These are phyloP conservation scores for Xiphorhynchus elegans DNA, from an alignment of 2,113 vertebrate genomes.

Conservation along the genomic window DNA sequence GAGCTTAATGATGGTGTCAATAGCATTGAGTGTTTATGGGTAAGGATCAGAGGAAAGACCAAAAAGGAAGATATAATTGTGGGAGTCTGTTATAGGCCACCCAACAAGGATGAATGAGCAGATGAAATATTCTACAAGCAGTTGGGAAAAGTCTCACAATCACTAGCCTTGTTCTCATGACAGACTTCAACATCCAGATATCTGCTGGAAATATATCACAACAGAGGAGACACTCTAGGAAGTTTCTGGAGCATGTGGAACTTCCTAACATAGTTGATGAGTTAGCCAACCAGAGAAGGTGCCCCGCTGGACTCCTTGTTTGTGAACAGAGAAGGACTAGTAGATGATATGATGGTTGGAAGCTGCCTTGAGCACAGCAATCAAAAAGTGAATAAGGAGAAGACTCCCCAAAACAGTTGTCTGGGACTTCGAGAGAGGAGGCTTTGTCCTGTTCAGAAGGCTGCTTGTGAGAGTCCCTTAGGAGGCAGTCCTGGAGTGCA, in stretches of 20 bases:
- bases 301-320: background rate
- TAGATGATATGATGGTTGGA: background rate
- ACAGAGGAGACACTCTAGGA: background rate
- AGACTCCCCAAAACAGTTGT: background rate
- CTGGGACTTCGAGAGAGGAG: background rate
- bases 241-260: background rate
- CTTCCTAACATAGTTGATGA: background rate
- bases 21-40: background rate
- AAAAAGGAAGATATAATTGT: background rate
- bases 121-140: background rate
- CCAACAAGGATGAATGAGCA: background rate
- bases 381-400: background rate
- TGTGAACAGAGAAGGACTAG: background rate
- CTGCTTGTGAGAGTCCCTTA: background rate
- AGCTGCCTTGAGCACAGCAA: fast-evolving
- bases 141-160: background rate
- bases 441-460: background rate
- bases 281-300: background rate
- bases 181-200: background rate
- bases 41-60: background rate
- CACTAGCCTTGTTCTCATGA: background rate
- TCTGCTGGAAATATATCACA: background rate
- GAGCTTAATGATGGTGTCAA: background rate
- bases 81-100: background rate
- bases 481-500: fast-evolving